Percentiles rank a stretch among this genome's conserved stretches.
Evolutionary conservation across 1,140 invertebrate genomes (phyloP).

Genomic region (Andrena cerasifolii): DNA sequence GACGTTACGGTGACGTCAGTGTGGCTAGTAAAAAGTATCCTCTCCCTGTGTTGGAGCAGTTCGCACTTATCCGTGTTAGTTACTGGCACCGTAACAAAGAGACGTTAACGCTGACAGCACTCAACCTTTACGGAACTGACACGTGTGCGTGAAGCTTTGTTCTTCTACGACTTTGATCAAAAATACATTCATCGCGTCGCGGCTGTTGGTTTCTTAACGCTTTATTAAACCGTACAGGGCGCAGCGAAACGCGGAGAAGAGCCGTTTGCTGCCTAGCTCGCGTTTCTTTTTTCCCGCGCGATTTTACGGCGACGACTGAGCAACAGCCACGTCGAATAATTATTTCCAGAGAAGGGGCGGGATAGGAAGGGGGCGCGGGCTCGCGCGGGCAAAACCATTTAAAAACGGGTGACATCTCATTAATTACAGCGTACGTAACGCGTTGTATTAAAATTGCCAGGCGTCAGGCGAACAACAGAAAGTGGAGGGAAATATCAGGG

Average conservation of each 20-base stretch:
- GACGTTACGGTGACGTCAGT: no score
- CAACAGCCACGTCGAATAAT: conserved; percentile 21
- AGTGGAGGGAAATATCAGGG: not conserved
- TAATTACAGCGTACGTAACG: conserved; percentile 22
- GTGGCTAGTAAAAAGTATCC: no score
- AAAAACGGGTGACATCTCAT: conserved; percentile 33
- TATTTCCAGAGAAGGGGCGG: conserved; percentile 2
- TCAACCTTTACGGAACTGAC: no score
- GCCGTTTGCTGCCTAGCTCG: not conserved
- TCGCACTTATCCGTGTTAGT: no score
- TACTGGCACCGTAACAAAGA: no score
- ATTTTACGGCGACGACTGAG: not conserved
- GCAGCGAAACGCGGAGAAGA: not conserved
- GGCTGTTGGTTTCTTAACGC: no score
- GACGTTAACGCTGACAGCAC: no score
- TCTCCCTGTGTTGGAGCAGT: no score
- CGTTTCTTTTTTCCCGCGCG: not conserved
- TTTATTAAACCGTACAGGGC: conserved; percentile 15
- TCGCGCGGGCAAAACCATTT: no score
- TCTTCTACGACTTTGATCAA: no score
- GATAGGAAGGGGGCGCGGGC: not conserved
- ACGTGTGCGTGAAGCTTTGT: no score
- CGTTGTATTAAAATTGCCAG: conserved; percentile 27
- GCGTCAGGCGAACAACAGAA: not conserved
- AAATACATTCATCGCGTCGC: no score